Evolutionary conservation across 2,888 invertebrate genomes (phyloP), one percentile per base, ranked within the genome.

Genomic region (Baccha elongata): DNA sequence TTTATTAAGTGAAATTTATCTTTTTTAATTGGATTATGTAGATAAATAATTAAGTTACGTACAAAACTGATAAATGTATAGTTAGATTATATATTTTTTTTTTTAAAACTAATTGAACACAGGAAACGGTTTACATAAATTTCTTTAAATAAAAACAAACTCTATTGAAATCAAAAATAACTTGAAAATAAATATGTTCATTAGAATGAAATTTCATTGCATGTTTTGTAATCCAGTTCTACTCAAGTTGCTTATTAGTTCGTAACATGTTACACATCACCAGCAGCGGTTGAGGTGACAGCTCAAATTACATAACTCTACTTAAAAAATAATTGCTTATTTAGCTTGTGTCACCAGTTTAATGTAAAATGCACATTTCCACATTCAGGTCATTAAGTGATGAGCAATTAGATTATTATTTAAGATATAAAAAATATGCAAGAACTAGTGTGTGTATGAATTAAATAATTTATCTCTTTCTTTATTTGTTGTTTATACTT

Each of bases 341-440:
- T 52, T 52, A 29, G 40, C 42, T 40, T 53, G 26, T 67, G 53
- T 67, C 42, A 67, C 26, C 29, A 42, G 42, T 53, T 17, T 52
- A 42, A 48, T 62, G 17, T 17, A 52, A 48, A 67, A 52, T 53
- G 42, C 53, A 67, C 23, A 67, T 67, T 67, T 67, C 67, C 67
- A 42, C 52, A 52, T 53, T 10, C 52, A 65, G 23, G 48, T 65
- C 65, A 40, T 50, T 50, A 50, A 42, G 26, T 29, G 26, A 42
- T 29, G 26, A 42, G 42, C 23, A 42, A 58, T 58, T 58, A 58
- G 40, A 58, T 58, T 40, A 13, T 58, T 13, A 29, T 58, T 58
- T 40, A 1, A 15, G 3, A 1, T 23, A 23, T 5, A 23, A 23
- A 23, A 23, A 23, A 23, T 23, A 23, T 23, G 5, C 23, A 3